These are phyloP conservation scores for Disparrhopalites patrizii DNA, from an alignment of 2,888 invertebrate species.

Conservation along the genomic window DNA sequence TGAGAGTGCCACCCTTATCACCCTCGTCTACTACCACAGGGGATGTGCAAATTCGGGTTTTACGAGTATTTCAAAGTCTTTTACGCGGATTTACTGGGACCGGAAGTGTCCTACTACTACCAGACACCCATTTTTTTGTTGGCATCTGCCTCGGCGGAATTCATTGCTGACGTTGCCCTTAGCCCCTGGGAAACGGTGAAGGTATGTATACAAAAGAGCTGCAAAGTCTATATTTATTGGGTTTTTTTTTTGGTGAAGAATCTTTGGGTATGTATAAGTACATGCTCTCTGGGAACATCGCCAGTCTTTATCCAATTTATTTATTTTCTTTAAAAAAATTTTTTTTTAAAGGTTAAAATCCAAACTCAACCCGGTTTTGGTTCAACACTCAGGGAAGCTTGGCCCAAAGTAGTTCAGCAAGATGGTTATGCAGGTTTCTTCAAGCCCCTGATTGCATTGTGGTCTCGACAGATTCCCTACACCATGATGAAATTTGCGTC, in stretches of 20 bases:
- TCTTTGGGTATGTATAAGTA: neutral
- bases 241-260: neutral
- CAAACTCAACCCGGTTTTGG: constrained; percentile 95
- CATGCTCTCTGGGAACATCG: constrained; percentile 47
- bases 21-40: constrained; percentile 59
- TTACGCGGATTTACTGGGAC: constrained; percentile 77
- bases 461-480: constrained; percentile 98
- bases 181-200: constrained; percentile 96
- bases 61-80: constrained; percentile 93
- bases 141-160: constrained; percentile 94
- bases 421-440: constrained; percentile 90
- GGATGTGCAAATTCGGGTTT: constrained; percentile 94
- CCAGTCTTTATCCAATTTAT: neutral
- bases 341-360: constrained; percentile 66
- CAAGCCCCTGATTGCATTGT: constrained; percentile 91
- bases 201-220: constrained; percentile 55
- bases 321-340: neutral
- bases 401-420: constrained; percentile 78
- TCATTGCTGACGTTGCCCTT: constrained; percentile 95
- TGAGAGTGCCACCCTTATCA: too few species aligned
- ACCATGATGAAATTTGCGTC: constrained; percentile 99
- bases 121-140: constrained; percentile 81
- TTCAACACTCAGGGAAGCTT: constrained; percentile 76
- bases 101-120: constrained; percentile 85
- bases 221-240: too few species aligned